Base-by-base conservation (phyloP, 2,797 vertebrate genomes). In the Hephaestus fuliginosus region DNA sequence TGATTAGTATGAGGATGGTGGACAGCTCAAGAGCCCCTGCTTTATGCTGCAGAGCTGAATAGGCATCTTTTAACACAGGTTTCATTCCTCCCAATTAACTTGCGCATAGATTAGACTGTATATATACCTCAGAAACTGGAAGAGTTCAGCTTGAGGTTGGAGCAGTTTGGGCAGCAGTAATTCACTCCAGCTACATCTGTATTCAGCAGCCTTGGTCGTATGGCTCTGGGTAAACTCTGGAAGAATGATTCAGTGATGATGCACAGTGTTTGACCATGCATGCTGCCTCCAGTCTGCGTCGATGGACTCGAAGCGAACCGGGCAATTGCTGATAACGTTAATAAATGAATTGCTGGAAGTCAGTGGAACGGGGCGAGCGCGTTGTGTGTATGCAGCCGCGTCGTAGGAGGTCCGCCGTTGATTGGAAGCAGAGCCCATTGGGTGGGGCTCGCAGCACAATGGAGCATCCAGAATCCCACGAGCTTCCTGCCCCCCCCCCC, bases 201-300 rank as follows among this genome's bases (percentile, higher is more conserved):
- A 81, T 87, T 80, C 81, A 55, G 67, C 68, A 71, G 78, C 67
- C 52, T 33, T 5, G 30, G 77, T 68, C 46, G 36, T 58, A 49
- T 68, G 73, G 49, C 79, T 82, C 65, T 44, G 64, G 66, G 76
- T 78, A 83, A 82, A 74, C 68, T 80, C 67, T 78, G 64, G 71
- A 55, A 66, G 65, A 82, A 76, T 79, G 85, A 88, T 78, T 88
- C 81, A 81, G 82, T 13, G 33, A 39, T 43, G 73, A 66, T 78
- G 83, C 81, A 79, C 82, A 78, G 76, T 58, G 70, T 66, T 64
- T 90, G 91, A 91, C 86, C 86, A 74, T n/a, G 68, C 13, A 10
- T 57, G 30, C 74, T 74, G 80, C 68, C 77, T 82, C 79, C 74
- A 70, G 71, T 83, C 86, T 62, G 74, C 15, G 30, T 63, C 25